Percentiles rank a stretch among this genome's conserved stretches.
Conservation (phyloP, 2,888 invertebrate species). For the Thecocarcelia acutangulata region DNA sequence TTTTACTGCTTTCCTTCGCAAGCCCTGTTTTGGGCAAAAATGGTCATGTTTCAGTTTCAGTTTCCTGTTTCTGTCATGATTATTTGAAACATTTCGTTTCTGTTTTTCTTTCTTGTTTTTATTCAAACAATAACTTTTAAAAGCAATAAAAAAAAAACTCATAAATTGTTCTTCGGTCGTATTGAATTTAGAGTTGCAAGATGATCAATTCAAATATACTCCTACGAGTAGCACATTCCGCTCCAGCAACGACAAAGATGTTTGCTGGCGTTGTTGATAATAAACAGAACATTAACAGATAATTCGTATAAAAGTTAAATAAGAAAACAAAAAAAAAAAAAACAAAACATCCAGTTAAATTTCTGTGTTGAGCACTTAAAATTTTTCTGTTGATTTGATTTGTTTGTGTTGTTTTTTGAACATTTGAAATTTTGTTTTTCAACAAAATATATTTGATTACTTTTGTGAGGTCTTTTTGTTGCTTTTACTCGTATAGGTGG, state of each 20-base stretch:
- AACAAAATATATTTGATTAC: too few relatives aligned
- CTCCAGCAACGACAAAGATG: neutral
- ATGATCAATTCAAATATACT: slow-evolving; percentile 14
- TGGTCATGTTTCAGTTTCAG: neutral
- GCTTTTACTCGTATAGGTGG: too few relatives aligned
- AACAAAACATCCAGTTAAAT: slow-evolving; percentile 42
- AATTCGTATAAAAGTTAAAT: slow-evolving; percentile 41
- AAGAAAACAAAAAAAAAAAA: slow-evolving; percentile 10
- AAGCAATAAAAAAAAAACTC: slow-evolving; percentile 65
- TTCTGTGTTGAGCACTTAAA: neutral
- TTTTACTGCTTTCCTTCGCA: slow-evolving; percentile 17
- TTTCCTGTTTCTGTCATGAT: neutral
- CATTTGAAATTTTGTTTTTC: too few relatives aligned
- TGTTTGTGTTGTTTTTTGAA: neutral
- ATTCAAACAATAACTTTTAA: slow-evolving; percentile 43
- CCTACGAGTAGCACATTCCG: slow-evolving; percentile 3
- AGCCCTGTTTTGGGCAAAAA: slow-evolving; percentile 29
- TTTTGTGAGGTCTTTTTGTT: too few relatives aligned
- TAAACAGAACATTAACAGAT: slow-evolving; percentile 68
- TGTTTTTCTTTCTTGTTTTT: slow-evolving; percentile 19
- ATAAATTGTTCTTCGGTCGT: slow-evolving; percentile 59
- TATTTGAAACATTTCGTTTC: slow-evolving; percentile 23
- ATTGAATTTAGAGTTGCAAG: slow-evolving; percentile 43
- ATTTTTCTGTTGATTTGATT: slow-evolving; percentile 9
- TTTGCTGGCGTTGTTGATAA: slow-evolving; percentile 46